A percentile compares a stretch with the other conserved stretches of the same genome.
Conservation (phyloP, 2,113 vertebrate genomes). For the Meriones unguiculatus region DNA sequence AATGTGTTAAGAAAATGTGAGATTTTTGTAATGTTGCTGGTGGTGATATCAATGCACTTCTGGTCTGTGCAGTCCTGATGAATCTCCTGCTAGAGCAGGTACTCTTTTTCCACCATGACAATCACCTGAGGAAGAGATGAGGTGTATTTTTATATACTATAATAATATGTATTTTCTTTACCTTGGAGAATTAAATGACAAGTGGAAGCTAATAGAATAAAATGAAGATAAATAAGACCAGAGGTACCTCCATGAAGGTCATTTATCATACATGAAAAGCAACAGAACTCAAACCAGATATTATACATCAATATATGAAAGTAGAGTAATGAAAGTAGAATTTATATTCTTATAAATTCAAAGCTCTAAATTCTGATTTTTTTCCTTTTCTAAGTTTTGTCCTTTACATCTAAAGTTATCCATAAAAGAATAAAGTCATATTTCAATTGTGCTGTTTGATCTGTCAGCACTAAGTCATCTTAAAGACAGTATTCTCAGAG, state of each 20-base stretch:
- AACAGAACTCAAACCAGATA: conserved; percentile 21
- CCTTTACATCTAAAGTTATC: conserved; percentile 57
- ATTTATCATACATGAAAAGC: neutral
- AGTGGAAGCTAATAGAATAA: neutral
- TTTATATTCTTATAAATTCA: conserved; percentile 11
- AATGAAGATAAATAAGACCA: neutral
- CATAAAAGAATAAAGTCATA: conserved; percentile 58
- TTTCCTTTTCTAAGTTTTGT: conserved; percentile 18
- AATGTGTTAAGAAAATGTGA: neutral
- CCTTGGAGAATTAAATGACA: neutral
- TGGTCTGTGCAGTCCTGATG: neutral
- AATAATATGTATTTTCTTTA: neutral
- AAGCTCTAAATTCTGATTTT: conserved; percentile 6
- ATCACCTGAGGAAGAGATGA: neutral
- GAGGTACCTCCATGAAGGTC: neutral
- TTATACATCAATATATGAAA: neutral
- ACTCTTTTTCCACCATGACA: neutral
- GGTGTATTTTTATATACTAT: neutral
- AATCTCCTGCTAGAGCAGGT: fast-evolving
- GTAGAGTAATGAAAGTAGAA: neutral
- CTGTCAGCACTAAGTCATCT: conserved; percentile 17
- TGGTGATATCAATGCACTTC: neutral
- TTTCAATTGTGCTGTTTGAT: conserved; percentile 57
- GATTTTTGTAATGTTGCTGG: neutral
- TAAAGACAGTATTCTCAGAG: conserved; percentile 60